These are phyloP conservation scores for Carcina quercana DNA, from an alignment of 2,888 invertebrate genomes.

Conservation along the genomic window DNA sequence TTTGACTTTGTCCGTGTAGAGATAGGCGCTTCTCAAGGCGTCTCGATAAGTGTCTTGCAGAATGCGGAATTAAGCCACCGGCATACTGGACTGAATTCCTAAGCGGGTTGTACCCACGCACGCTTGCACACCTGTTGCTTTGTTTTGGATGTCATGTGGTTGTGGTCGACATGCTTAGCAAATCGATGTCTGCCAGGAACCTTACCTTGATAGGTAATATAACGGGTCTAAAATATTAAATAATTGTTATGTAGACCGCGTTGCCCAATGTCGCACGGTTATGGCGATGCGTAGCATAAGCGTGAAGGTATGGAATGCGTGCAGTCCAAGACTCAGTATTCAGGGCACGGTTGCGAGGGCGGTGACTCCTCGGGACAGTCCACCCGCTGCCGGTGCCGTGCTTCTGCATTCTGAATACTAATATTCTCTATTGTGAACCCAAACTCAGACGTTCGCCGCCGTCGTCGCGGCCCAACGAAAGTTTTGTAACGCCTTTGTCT, in stretches of 20 bases:
- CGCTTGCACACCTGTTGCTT: slow-evolving; percentile 37
- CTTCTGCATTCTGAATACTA: slow-evolving; percentile 58
- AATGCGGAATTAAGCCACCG: slow-evolving; percentile 25
- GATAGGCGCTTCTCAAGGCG: slow-evolving; percentile 14
- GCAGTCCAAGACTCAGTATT: slow-evolving; percentile 48
- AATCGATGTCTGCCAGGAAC: not conserved
- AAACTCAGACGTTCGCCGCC: slow-evolving; percentile 38
- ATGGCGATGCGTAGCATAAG: slow-evolving; percentile 43
- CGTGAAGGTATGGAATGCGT: slow-evolving; percentile 48
- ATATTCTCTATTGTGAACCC: slow-evolving; percentile 48
- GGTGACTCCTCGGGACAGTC: slow-evolving; percentile 64
- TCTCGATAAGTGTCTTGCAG: slow-evolving; percentile 18
- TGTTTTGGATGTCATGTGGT: slow-evolving; percentile 16
- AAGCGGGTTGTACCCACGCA: slow-evolving; percentile 30
- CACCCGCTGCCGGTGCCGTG: slow-evolving; percentile 43
- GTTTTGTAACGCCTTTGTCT: slow-evolving; percentile 63
- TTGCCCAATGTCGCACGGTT: slow-evolving; percentile 51
- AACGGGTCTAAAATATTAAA: slow-evolving; percentile 55
- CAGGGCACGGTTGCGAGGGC: slow-evolving; percentile 56
- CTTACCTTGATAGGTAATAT: slow-evolving; percentile 16
- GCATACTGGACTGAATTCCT: slow-evolving; percentile 26
- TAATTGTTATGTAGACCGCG: slow-evolving; percentile 52
- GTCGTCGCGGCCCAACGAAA: slow-evolving; percentile 41
- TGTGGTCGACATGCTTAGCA: not conserved
- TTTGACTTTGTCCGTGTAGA: slow-evolving; percentile 12